A percentile compares a stretch with the other conserved stretches of the same genome.
These are phyloP conservation scores for Cryptus viduatorius DNA, from an alignment of 2,888 invertebrate species.

Conservation along the genomic window DNA sequence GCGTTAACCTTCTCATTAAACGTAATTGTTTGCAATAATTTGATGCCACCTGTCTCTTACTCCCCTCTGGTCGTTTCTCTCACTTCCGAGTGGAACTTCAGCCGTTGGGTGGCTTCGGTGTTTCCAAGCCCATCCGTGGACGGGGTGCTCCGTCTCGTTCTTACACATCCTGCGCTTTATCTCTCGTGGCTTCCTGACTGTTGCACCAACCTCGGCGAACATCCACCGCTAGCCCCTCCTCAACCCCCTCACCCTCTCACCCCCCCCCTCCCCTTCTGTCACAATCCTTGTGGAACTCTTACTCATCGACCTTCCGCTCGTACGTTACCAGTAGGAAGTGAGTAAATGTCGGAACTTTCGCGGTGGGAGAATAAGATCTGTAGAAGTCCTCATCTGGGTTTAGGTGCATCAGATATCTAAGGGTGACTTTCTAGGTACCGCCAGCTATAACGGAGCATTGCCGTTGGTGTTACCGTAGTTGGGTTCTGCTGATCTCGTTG, in stretches of 20 bases:
- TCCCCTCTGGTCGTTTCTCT: slow-evolving; percentile 42
- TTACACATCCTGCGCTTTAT: slow-evolving; percentile 63
- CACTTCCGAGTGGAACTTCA: slow-evolving; percentile 61
- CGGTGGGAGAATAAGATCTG: slow-evolving; percentile 34
- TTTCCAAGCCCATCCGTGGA: slow-evolving; percentile 58
- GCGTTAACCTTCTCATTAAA: slow-evolving; percentile 83
- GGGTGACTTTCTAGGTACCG: slow-evolving; percentile 19
- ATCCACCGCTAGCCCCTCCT: slow-evolving; percentile 31
- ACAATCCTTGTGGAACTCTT: slow-evolving; percentile 10
- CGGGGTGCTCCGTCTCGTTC: slow-evolving; percentile 38
- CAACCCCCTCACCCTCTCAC: no score
- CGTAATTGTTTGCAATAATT: slow-evolving; percentile 84
- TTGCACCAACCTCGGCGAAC: slow-evolving; percentile 52
- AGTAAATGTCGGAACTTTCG: slow-evolving; percentile 45
- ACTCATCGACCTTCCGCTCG: slow-evolving; percentile 41
- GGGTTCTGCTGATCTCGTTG: background rate
- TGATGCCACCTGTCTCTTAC: slow-evolving; percentile 78
- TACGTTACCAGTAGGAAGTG: slow-evolving; percentile 24
- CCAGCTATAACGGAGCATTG: background rate
- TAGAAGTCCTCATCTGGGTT: slow-evolving; percentile 35
- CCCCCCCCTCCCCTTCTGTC: slow-evolving; percentile 1
- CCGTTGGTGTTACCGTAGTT: slow-evolving; percentile 8
- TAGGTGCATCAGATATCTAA: slow-evolving; percentile 60
- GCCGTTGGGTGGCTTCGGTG: slow-evolving; percentile 55
- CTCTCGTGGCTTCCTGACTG: slow-evolving; percentile 57